These are phyloP conservation scores for Ypsolopha sequella DNA, from an alignment of 2,888 invertebrate genomes.

Conservation along the genomic window DNA sequence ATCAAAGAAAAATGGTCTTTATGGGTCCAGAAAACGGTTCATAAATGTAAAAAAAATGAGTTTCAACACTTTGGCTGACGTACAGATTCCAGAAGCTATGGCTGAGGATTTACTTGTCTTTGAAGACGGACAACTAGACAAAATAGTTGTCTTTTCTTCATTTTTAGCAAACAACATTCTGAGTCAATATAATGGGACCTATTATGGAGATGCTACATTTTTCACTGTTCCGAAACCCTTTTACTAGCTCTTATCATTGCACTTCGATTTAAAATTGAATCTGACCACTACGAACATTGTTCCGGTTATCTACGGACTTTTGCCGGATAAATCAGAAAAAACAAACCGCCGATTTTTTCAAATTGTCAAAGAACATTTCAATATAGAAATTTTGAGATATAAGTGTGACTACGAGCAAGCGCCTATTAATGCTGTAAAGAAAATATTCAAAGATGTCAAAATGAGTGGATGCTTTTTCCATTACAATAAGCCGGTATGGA, in stretches of 20 bases:
- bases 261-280: not conserved
- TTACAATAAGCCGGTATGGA: not conserved
- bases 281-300: too few relatives aligned
- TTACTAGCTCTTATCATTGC: not conserved
- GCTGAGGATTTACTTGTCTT: not conserved
- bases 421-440: not conserved
- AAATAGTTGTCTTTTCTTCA: conserved; percentile 2
- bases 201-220: conserved; percentile 1
- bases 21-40: conserved; percentile 1
- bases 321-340: too few relatives aligned
- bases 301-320: too few relatives aligned
- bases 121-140: not conserved
- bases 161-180: not conserved
- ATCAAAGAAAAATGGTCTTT: conserved; percentile 2
- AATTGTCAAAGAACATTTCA: not conserved
- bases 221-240: conserved; percentile 1
- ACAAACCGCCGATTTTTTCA: not conserved
- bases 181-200: conserved; percentile 1
- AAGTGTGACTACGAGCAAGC: not conserved
- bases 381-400: not conserved
- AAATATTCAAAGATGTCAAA: not conserved
- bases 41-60: not conserved
- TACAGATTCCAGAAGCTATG: not conserved
- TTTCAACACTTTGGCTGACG: too few relatives aligned
- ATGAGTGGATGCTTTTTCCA: not conserved